phyloP scores from a whole-genome alignment of 2,113 vertebrate species.

The Tursiops truncatus region DNA sequence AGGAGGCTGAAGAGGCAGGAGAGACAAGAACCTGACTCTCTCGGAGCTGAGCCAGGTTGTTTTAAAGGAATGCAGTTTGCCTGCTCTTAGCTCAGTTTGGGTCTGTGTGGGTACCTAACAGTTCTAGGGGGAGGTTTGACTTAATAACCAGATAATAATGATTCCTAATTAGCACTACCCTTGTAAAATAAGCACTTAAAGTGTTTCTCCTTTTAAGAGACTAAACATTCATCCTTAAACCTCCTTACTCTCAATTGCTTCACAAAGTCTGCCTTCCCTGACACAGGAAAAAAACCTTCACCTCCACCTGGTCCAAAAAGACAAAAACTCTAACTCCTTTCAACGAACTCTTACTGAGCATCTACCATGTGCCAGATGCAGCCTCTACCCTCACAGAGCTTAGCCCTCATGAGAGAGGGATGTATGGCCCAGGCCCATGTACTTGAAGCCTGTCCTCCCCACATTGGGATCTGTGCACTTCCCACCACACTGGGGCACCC shows the following conservation, averaged over 20 bases:
- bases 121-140: not conserved
- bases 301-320: not conserved
- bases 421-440: not conserved
- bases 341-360: not conserved
- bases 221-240: conserved; percentile 6
- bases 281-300: not conserved
- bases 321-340: not conserved
- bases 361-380: not conserved
- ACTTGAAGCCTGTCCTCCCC: not conserved
- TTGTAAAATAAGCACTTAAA: conserved; percentile 8
- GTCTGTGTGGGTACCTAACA: not conserved
- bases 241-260: not conserved
- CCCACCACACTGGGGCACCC: not conserved
- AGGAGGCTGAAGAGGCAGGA: not conserved
- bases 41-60: not conserved
- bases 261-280: not conserved
- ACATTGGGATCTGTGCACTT: not conserved
- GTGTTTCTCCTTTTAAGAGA: conserved; percentile 5
- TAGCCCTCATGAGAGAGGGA: not conserved
- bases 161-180: not conserved
- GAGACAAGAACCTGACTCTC: not conserved
- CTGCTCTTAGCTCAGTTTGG: not conserved
- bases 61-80: not conserved
- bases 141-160: not conserved
- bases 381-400: not conserved